Base-by-base conservation (phyloP, 2,888 invertebrate species). In the Pegoplata infirma region DNA sequence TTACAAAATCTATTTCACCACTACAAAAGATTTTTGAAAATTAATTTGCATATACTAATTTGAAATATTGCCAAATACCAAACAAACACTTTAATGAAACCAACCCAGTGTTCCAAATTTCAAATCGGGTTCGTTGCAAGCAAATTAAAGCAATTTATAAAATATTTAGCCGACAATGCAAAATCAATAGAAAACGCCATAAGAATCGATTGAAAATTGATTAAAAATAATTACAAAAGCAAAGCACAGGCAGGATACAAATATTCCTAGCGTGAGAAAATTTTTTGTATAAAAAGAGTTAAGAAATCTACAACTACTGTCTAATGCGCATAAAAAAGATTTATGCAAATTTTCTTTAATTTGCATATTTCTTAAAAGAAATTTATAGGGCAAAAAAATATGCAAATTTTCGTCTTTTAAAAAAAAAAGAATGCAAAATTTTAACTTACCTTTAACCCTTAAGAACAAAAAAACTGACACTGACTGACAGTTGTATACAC, bases 151-250 rank as follows among this genome's bases (percentile, higher is more conserved):
- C 69, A 66, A 78, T 66, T 49, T 16, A 66, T 23, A 25, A 44
- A 36, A 8, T 36, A 14, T 59, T 28, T 36, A 14, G 6, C 1
- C 19, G 64, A 56, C 51, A 61, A 19, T 46, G 40, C 3, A 46
- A 69, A 71, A 71, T 75, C 74, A 71, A 74, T 63, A 74, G 58
- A 59, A 56, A 75, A 53, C 55, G 8, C 66, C 12, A 61, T 46
- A 51, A 28, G 66, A 61, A 79, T 63, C 71, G 74, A 79, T 79
- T 75, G 69, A 72, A 71, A 79, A 71, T 79, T 79, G 71, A 79
- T 79, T 79, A 75, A 63, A 68, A 25, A 17, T n/a, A 8, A 23
- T 12, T n/a, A n/a, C n/a, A 25, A 63, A 64, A 63, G 63, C 68
- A 58, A 56, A 44, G n/a, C 32, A 2, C 61, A 49, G 61, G 63